A percentile compares a stretch with the other conserved stretches of the same genome.
These are phyloP conservation scores for Cephus sareptanus DNA, from an alignment of 2,888 invertebrate species.

Conservation along the genomic window DNA sequence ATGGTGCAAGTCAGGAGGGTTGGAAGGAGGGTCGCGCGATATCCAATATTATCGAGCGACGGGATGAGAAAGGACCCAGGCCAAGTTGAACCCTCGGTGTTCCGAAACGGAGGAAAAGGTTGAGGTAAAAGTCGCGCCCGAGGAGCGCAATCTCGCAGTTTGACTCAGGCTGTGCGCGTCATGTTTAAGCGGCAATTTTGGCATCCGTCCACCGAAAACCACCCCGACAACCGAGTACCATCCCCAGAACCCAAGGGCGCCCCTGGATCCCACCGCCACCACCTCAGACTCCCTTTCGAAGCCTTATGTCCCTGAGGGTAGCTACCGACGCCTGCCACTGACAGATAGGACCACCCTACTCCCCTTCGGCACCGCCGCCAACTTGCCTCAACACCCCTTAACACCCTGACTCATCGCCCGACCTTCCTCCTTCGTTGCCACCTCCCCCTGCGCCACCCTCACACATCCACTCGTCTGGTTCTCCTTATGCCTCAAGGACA, in stretches of 20 bases:
- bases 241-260: neutral
- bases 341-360: slow-evolving; percentile 30
- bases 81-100: neutral
- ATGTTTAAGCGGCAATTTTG: slow-evolving; percentile 45
- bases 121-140: slow-evolving; percentile 2
- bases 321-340: slow-evolving; percentile 29
- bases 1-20: slow-evolving; percentile 16
- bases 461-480: neutral
- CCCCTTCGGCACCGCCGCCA: slow-evolving; percentile 9
- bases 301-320: slow-evolving; percentile 18
- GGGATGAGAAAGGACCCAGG: slow-evolving; percentile 15
- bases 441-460: slow-evolving; percentile 4
- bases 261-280: slow-evolving; percentile 2
- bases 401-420: slow-evolving; percentile 26
- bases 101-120: neutral
- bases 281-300: slow-evolving; percentile 16
- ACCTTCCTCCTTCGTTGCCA: slow-evolving; percentile 1
- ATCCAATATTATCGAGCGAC: slow-evolving; percentile 51
- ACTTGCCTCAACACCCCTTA: slow-evolving; percentile 13
- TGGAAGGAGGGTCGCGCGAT: slow-evolving; percentile 32
- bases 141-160: slow-evolving; percentile 45
- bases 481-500: neutral
- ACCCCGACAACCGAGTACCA: slow-evolving; percentile 6
- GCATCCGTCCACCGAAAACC: slow-evolving; percentile 8
- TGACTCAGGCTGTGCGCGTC: slow-evolving; percentile 46